Base-by-base conservation (phyloP, 2,888 invertebrate species). In the Mesodorylaimus sp. region DNA sequence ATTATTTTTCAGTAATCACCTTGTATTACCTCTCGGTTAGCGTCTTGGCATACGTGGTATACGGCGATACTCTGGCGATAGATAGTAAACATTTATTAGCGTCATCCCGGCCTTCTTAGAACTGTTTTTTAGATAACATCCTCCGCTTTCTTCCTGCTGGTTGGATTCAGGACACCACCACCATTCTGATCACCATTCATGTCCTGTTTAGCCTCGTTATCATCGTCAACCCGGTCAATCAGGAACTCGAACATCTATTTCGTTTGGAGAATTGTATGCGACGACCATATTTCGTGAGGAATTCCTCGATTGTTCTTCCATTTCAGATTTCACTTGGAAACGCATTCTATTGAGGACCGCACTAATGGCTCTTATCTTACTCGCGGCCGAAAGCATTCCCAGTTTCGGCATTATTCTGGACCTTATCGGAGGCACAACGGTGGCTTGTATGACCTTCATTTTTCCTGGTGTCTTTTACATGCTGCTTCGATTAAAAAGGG, bases 181-280 rank as follows among this genome's bases (percentile, higher is more conserved):
- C 65, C 50, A 43, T 63, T 28, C 60, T 62, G 56, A 64, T 63
- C 43, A 60, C 63, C 19, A 55, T 61, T 44, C 63, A 63, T 50
- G 64, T 63, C 52, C 57, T 62, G 24, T 56, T 62, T 51, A 62
- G 62, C 3, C 54, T 61, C n/a, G 59, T 60, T 19, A 62, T 61
- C 47, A 57, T 58, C 19, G 59, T 62, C 50, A 62, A 62, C 50
- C 61, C 61, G 3, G 44, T 62, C 50, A 61, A 60, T 47, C 61
- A 62, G 51, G 62, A 62, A 51, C 51, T 63, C 32, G 62, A 62
- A 51, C 57, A 62, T 32, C 55, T 59, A 39, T 52, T 62, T 25
- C 21, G 24, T 13, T 48, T 47, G 23, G 10, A 1, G 45, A 21
- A 48, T 36, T 24, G 29, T 16, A 25, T 16, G 16, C n/a, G n/a